phyloP scores from a whole-genome alignment of 1,140 invertebrate genomes.

The Bombyx mori region DNA sequence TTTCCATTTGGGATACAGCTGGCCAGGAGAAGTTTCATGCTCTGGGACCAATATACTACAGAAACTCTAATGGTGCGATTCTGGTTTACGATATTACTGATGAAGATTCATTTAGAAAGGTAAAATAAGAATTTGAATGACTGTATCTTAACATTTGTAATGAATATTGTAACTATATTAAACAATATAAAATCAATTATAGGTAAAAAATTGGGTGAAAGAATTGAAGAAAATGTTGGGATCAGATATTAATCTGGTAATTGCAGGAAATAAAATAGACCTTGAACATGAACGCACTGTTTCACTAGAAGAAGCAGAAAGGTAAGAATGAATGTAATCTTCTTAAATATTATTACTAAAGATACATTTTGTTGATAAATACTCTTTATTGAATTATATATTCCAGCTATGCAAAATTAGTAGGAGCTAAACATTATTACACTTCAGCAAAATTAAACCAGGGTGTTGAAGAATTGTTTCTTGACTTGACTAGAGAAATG shows the following conservation, averaged over 20 bases:
- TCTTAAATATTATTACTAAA: too few species aligned
- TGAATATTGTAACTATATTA: neutral
- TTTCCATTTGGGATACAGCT: conserved; percentile 99
- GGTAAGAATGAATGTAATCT: conserved; percentile 61
- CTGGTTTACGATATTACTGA: conserved; percentile 99
- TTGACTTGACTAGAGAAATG: conserved; percentile 81
- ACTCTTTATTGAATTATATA: conserved; percentile 4
- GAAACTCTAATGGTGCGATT: conserved; percentile 97
- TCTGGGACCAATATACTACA: conserved; percentile 96
- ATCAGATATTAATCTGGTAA: conserved; percentile 90
- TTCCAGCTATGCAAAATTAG: conserved; percentile 88
- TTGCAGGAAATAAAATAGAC: conserved; percentile 98
- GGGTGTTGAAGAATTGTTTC: conserved; percentile 94
- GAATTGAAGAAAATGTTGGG: conserved; percentile 97
- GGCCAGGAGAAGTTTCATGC: conserved; percentile 98
- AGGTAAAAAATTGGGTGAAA: conserved; percentile 99
- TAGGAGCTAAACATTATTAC: conserved; percentile 94
- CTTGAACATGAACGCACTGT: conserved; percentile 93
- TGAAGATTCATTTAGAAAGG: conserved; percentile 97
- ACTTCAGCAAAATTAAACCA: conserved; percentile 96
- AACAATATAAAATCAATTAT: conserved; percentile 4
- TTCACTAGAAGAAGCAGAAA: conserved; percentile 86
- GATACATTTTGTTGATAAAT: too few species aligned
- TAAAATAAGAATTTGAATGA: conserved; percentile 36
- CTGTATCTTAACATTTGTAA: neutral